These are phyloP conservation scores for Alosa alosa DNA, from an alignment of 2,113 vertebrate species.

Conservation along the genomic window DNA sequence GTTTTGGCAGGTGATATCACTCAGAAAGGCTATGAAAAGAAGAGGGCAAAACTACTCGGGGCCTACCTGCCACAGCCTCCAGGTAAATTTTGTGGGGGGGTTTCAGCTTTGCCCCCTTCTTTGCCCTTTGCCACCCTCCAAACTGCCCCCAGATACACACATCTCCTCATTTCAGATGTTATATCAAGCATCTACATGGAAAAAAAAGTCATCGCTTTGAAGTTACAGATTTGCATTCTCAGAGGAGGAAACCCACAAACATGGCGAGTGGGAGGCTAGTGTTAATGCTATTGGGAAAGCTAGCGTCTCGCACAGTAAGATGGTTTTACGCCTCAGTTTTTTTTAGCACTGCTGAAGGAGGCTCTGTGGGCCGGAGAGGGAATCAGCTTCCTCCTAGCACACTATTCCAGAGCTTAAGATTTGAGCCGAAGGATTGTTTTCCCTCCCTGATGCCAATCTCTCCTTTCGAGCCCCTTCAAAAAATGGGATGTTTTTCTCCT, in stretches of 20 bases:
- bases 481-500: not conserved
- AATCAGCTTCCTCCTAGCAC: slow-evolving; percentile 10
- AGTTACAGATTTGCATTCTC: slow-evolving; percentile 4
- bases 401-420: slow-evolving; percentile 17
- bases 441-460: not conserved
- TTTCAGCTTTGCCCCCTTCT: not conserved
- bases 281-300: not conserved
- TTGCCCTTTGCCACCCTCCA: slow-evolving; percentile 21
- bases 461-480: not conserved
- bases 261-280: not conserved
- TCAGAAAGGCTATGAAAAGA: slow-evolving; percentile 90
- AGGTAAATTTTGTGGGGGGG: slow-evolving; percentile 59
- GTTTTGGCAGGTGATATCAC: slow-evolving; percentile 83
- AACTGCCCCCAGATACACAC: not conserved
- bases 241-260: slow-evolving; percentile 8
- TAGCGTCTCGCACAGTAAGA: slow-evolving; percentile 30
- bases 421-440: slow-evolving; percentile 22
- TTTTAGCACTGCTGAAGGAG: slow-evolving; percentile 18
- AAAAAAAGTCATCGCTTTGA: not conserved
- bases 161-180: not conserved
- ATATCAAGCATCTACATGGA: not conserved
- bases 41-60: slow-evolving; percentile 85
- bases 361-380: slow-evolving; percentile 15
- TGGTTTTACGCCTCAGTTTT: not conserved
- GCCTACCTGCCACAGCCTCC: slow-evolving; percentile 86